Conservation (phyloP, 2,113 vertebrate genomes). For the Hemibates koningsi region DNA sequence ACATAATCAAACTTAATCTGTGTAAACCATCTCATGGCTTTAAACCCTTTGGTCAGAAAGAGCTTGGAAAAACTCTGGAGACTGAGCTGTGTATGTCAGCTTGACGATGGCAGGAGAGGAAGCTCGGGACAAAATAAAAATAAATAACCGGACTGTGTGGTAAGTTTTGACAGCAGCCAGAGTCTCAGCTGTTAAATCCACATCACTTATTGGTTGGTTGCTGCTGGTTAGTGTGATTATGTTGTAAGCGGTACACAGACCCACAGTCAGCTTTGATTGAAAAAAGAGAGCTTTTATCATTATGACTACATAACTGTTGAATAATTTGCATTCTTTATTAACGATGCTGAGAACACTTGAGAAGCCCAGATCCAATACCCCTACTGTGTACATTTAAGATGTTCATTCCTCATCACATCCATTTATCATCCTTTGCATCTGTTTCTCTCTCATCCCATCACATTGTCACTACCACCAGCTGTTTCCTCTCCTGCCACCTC, state of each 20-base stretch:
- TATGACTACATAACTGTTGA: neutral
- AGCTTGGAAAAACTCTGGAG: neutral
- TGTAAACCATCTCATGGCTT: neutral
- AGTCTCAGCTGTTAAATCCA: neutral
- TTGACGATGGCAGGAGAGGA: neutral
- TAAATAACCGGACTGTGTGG: neutral
- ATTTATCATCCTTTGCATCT: conserved; percentile 32
- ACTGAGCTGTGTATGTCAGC: neutral
- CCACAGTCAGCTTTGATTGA: neutral
- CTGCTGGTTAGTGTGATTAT: neutral
- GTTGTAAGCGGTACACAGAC: neutral
- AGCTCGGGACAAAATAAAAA: neutral
- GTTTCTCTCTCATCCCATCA: conserved; percentile 5
- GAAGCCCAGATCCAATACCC: neutral
- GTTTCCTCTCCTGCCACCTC: conserved; percentile 75
- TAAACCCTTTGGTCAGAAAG: neutral
- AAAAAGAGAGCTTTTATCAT: neutral
- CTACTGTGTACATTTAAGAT: neutral
- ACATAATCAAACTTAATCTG: neutral
- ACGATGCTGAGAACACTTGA: neutral
- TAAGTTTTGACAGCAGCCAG: neutral
- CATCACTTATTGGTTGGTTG: neutral
- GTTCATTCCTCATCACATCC: neutral
- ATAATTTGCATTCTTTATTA: neutral
- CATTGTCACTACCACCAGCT: conserved; percentile 41